Evolutionary conservation across 2,113 vertebrate species (phyloP).

Genomic region (Balaeniceps rex): DNA sequence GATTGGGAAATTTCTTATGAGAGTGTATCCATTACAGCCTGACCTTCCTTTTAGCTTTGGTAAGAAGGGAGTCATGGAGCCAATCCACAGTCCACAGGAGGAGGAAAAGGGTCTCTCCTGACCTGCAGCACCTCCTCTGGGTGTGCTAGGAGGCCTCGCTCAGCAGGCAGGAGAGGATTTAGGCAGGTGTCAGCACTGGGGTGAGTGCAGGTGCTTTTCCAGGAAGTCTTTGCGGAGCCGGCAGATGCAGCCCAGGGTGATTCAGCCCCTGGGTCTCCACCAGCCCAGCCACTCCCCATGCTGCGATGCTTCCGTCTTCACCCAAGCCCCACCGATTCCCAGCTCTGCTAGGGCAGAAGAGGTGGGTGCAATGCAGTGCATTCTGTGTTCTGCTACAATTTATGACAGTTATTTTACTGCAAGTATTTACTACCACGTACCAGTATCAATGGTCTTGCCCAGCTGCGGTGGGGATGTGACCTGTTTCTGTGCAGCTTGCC

Average conservation of each 20-base stretch:
- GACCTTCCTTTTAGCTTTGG: not conserved
- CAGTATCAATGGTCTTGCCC: rapidly evolving
- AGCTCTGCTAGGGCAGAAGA: not conserved
- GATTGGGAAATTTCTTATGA: not conserved
- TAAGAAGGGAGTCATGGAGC: not conserved
- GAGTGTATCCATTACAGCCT: not conserved
- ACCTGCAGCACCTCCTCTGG: not conserved
- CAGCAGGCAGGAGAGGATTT: not conserved
- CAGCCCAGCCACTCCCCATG: not conserved
- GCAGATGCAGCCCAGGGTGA: not conserved
- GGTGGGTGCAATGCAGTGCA: not conserved
- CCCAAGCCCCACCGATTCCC: rapidly evolving
- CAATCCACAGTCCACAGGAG: not conserved
- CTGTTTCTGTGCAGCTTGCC: not conserved
- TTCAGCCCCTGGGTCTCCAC: not conserved
- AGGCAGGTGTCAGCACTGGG: not conserved
- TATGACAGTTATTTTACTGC: not conserved
- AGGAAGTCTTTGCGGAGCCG: not conserved
- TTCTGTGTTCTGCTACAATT: not conserved
- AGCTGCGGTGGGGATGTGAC: not conserved
- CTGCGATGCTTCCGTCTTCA: not conserved
- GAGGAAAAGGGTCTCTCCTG: not conserved
- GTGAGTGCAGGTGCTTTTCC: not conserved
- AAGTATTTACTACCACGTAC: not conserved
- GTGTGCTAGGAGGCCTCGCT: not conserved